Percentiles rank a stretch among this genome's conserved stretches.
phyloP scores from a whole-genome alignment of 2,113 vertebrate genomes.

The Ploceus nigricollis region DNA sequence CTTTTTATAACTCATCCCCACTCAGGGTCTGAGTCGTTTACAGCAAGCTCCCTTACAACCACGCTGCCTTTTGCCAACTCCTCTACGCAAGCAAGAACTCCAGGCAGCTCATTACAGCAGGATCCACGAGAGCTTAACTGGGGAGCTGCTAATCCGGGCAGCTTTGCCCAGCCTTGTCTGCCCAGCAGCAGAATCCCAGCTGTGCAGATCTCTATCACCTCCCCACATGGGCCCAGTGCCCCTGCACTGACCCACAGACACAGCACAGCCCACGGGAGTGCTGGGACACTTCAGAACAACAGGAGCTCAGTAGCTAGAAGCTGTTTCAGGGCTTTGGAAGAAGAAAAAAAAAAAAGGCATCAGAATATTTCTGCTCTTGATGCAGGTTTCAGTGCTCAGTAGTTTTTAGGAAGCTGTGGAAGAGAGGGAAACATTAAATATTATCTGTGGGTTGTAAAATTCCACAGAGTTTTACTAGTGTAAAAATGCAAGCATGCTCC shows the following conservation, averaged over 20 bases:
- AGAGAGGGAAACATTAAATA: slow-evolving; percentile 4
- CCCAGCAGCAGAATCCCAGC: not conserved
- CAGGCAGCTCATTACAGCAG: not conserved
- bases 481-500: not conserved
- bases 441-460: slow-evolving; percentile 14
- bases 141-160: not conserved
- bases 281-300: not conserved
- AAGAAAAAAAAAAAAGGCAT: not conserved
- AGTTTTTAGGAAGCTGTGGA: not conserved
- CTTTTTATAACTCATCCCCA: not conserved
- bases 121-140: not conserved
- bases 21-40: not conserved
- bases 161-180: not conserved
- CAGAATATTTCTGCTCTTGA: not conserved
- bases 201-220: not conserved
- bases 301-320: not conserved
- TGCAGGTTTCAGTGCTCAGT: not conserved
- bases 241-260: not conserved
- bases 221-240: not conserved
- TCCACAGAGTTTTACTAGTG: not conserved
- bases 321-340: not conserved
- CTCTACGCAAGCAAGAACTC: not conserved
- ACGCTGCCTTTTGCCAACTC: not conserved
- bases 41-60: not conserved
- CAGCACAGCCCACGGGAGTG: not conserved